A percentile compares a stretch with the other conserved stretches of the same genome.
Evolutionary conservation across 2,888 invertebrate genomes (phyloP).

Genomic region (Pediacus dermestoides): DNA sequence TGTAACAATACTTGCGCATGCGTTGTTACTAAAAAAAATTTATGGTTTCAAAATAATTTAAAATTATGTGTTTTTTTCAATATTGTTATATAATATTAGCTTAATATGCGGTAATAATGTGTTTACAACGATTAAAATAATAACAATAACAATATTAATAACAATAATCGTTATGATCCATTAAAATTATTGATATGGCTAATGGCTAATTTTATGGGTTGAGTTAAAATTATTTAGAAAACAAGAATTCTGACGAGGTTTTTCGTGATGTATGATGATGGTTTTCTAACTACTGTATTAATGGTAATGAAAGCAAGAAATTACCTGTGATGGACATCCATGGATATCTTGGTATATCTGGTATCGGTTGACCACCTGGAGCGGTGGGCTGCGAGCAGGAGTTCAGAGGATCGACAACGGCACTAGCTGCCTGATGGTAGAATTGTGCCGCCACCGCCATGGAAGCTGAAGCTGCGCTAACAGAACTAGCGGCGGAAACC

Average conservation of each 20-base stretch:
- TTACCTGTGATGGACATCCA: conserved; percentile 97
- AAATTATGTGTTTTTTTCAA: conserved; percentile 6
- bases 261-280: too few relatives aligned
- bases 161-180: too few relatives aligned
- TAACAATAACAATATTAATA: too few relatives aligned
- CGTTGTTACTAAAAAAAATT: conserved; percentile 8
- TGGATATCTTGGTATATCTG: conserved; percentile 89
- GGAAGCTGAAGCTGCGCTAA: conserved; percentile 69
- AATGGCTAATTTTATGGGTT: neutral
- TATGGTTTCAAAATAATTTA: conserved; percentile 9
- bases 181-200: too few relatives aligned
- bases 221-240: too few relatives aligned
- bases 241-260: too few relatives aligned
- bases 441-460: conserved; percentile 71
- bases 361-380: conserved; percentile 79
- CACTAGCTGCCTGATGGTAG: conserved; percentile 80
- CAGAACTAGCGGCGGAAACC: conserved; percentile 65
- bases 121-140: conserved; percentile 13
- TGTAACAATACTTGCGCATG: conserved; percentile 13
- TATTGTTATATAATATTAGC: too few relatives aligned
- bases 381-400: conserved; percentile 68
- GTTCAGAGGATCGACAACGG: conserved; percentile 77
- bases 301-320: too few relatives aligned
- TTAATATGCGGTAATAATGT: conserved; percentile 7
- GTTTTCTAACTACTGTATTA: too few relatives aligned